Evolutionary conservation across 2,113 vertebrate species (phyloP).

Genomic region (Elephas maximus): DNA sequence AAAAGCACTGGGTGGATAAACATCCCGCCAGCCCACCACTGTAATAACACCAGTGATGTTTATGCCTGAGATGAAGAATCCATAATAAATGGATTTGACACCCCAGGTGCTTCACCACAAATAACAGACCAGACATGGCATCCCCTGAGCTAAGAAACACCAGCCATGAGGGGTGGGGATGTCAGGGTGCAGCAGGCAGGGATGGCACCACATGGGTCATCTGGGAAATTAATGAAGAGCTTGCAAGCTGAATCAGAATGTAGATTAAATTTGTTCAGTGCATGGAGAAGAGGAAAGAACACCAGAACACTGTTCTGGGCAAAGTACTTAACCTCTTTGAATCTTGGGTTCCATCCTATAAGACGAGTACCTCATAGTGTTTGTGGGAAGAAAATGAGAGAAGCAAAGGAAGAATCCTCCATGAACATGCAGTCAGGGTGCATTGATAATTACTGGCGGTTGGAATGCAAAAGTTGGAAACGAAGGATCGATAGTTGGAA

Average conservation of each 20-base stretch:
- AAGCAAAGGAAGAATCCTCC: neutral
- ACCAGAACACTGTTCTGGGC: no score
- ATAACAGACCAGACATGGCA: constrained; percentile 46
- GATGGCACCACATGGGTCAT: neutral
- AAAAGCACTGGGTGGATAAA: constrained; percentile 75
- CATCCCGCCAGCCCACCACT: constrained; percentile 35
- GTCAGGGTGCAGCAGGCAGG: neutral
- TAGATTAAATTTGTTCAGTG: neutral
- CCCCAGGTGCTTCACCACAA: constrained; percentile 15
- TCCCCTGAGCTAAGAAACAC: neutral
- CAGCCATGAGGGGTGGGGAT: neutral
- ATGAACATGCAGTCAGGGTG: no score
- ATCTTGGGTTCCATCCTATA: neutral
- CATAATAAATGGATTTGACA: constrained; percentile 55
- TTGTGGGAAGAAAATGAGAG: neutral
- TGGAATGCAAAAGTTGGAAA: no score
- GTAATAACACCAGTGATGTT: constrained; percentile 74
- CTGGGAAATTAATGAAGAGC: neutral
- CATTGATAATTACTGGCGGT: no score
- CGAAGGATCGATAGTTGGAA: no score
- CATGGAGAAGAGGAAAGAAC: neutral
- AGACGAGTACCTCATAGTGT: neutral
- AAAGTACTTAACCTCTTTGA: neutral
- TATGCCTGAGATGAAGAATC: constrained; percentile 61
- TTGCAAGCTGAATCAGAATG: neutral